Conservation (phyloP, 2,797 vertebrate species). For the Hemitrygon akajei region DNA sequence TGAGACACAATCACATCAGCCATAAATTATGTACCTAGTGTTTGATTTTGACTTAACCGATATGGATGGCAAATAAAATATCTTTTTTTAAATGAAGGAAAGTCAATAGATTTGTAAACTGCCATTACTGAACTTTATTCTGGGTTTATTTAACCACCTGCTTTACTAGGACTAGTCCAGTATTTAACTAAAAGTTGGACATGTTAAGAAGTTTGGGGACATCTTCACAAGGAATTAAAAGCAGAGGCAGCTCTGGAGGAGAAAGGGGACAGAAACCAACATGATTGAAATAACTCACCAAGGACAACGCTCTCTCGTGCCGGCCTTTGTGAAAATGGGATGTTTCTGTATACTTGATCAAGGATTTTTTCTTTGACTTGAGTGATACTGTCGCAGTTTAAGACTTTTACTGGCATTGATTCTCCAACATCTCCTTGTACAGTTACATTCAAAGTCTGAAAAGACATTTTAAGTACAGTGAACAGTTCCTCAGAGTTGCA, state of each 20-base stretch:
- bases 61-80: too few relatives aligned
- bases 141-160: too few relatives aligned
- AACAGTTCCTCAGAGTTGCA: not conserved
- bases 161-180: too few relatives aligned
- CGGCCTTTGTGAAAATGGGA: constrained; percentile 83
- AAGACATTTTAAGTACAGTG: not conserved
- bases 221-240: not conserved
- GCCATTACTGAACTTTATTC: too few relatives aligned
- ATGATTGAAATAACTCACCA: constrained; percentile 58
- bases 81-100: too few relatives aligned
- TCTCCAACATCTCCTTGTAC: constrained; percentile 84
- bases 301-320: constrained; percentile 87
- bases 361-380: constrained; percentile 98
- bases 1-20: too few relatives aligned
- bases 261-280: not conserved
- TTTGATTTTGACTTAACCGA: too few relatives aligned
- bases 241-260: not conserved
- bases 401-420: constrained; percentile 82
- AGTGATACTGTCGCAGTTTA: constrained; percentile 94
- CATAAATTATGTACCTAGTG: too few relatives aligned
- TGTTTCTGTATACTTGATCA: constrained; percentile 88
- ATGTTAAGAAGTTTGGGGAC: too few relatives aligned
- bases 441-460: constrained; percentile 83
- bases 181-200: too few relatives aligned
- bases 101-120: too few relatives aligned